A percentile compares a stretch with the other conserved stretches of the same genome.
phyloP scores from a whole-genome alignment of 37 sponge, comb jelly and placozoan species.

The Beroe ovata region DNA sequence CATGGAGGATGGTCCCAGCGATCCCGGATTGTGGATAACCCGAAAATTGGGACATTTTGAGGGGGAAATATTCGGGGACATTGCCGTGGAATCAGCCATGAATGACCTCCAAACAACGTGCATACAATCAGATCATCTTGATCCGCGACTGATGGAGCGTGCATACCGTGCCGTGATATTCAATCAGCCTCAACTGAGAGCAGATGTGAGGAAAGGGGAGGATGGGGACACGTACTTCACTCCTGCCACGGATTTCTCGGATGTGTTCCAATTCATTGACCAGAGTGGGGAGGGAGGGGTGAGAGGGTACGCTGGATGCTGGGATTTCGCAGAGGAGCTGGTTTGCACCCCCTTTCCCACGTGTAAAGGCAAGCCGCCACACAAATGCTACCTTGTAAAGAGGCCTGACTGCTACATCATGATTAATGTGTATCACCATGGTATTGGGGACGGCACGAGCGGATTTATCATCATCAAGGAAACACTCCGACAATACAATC shows the following conservation, averaged over 20 bases:
- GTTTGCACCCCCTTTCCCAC: not conserved
- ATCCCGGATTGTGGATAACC: not conserved
- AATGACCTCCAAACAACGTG: not conserved
- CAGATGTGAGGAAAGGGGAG: not conserved
- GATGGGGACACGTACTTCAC: not conserved
- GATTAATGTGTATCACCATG: not conserved
- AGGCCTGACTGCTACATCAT: constrained; percentile 25
- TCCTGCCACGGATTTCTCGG: constrained; percentile 12
- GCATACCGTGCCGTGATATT: constrained; percentile 23
- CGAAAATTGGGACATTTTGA: not conserved
- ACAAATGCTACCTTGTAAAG: constrained; percentile 7
- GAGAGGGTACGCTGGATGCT: constrained; percentile 13
- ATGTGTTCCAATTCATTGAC: constrained; percentile 32
- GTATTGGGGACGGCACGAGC: not conserved
- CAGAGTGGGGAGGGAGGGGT: constrained; percentile 11
- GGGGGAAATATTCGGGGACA: not conserved
- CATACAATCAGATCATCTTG: not conserved
- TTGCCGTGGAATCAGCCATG: not conserved
- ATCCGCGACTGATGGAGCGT: not conserved
- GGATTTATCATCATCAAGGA: not conserved
- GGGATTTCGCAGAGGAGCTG: constrained; percentile 1
- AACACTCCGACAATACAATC: not conserved
- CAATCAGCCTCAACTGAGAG: not conserved
- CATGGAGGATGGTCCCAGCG: not conserved
- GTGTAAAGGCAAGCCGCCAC: not conserved